Evolutionary conservation across 35 echinoderm and acorn worm genomes (phyloP), one percentile per base, ranked within the genome.

Genomic region (Heliocidaris erythrogramma): DNA sequence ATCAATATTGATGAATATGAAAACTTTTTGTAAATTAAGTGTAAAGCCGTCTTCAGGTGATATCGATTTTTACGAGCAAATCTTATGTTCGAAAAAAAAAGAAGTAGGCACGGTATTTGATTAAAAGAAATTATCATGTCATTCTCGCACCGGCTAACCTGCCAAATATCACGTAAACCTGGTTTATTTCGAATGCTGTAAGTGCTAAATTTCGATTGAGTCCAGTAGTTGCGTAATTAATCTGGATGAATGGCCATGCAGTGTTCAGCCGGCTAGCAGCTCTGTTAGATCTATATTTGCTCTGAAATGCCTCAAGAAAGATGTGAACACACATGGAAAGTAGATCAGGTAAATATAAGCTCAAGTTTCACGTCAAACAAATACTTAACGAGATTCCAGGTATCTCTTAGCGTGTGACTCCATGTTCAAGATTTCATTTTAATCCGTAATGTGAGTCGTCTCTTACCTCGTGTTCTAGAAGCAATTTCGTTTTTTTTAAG

Each of bases 311-410:
- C 65, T 78, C 18, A 78, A 78, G 65, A 78, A 78, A 78, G 65
- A 78, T 78, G 65, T 18, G 65, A 78, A 78, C 18, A 78, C 65
- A 21, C 65, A 78, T 1, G n/a, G 65, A 78, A 42, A 78, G 17
- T 78, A 78, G 65, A 78, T 27, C 65, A 18, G 18, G 65, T 24
- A 78, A 78, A 78, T 24, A 78, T 78, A 78, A 21, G 65, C 65
- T 78, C 65, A 78, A 78, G 65, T 78, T 78, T 78, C 65, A n/a
- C 65, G 65, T n/a, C 65, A 78, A 78, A 78, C 65, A 78, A 78
- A n/a, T n/a, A 78, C 65, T 27, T 78, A 27, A 78, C 65, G 17
- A 78, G 65, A 78, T 78, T 78, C 65, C 27, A n/a, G 65, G 65
- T n/a, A 78, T 18, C 61, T 78, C 4, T 21, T 42, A 42, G 27